A percentile compares a stretch with the other conserved stretches of the same genome.
These are phyloP conservation scores for Asarcornis scutulata DNA, from an alignment of 2,113 vertebrate species.

Conservation along the genomic window DNA sequence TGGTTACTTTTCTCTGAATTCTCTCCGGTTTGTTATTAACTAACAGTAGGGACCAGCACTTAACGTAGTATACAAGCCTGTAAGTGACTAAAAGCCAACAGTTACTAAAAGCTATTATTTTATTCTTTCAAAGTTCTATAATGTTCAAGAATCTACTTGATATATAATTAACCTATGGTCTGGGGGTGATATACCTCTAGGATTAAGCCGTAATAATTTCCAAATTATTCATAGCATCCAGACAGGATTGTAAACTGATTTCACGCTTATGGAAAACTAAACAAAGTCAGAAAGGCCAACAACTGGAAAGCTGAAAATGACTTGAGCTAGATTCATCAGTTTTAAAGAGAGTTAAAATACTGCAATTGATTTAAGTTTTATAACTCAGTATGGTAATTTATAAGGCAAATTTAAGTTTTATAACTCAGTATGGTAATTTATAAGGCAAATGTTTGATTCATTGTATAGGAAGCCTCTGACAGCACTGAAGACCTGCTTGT, in stretches of 20 bases:
- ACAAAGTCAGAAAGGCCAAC: neutral
- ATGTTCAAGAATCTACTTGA: neutral
- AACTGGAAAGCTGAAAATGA: neutral
- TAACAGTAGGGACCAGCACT: neutral
- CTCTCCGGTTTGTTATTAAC: neutral
- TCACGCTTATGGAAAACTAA: neutral
- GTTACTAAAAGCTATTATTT: neutral
- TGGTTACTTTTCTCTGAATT: neutral
- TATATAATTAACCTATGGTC: neutral
- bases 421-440: neutral
- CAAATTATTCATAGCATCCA: neutral
- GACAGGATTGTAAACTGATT: neutral
- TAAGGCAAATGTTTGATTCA: neutral
- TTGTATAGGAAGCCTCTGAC: neutral
- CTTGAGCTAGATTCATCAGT: neutral
- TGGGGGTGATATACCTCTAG: neutral
- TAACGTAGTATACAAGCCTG: neutral
- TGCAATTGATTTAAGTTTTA: fast-evolving
- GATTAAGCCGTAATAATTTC: neutral
- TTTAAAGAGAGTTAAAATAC: neutral
- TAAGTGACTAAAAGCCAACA: neutral
- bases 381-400: neutral
- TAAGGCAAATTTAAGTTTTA: neutral
- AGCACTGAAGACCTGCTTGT: neutral
- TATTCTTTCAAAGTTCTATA: neutral